Base-by-base conservation (phyloP, 2,888 invertebrate species). In the Agrenia bidenticulata region DNA sequence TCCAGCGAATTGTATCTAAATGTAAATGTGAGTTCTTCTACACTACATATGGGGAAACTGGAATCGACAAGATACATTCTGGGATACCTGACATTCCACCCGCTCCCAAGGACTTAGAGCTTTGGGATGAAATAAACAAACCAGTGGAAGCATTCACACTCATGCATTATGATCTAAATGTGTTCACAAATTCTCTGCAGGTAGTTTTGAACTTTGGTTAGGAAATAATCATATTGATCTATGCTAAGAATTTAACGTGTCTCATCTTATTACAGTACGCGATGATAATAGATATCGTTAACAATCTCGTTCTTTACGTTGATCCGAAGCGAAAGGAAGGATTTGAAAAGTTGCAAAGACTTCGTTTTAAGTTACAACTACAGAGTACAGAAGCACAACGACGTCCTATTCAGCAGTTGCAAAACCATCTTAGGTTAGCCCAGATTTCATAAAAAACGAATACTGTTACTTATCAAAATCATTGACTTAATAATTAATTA, bases 1-100 rank as follows among this genome's bases (percentile, higher is more conserved):
- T 99, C 21, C 98, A 99, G 83, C 85, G 99, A 63, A 98, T 99
- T 74, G 97, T 98, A 15, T 96, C 96, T 0, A 85, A 96, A 1
- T 98, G 99, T 82, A 92, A 92, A 78, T 99, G 98, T 82, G 97
- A 98, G 83, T 95, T 99, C 82, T 96, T 94, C 83, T 99, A 95
- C 80, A 94, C 92, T 59, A 89, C 90, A 69, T 96, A 94, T 79
- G 95, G 95, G 58, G 92, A 93, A 78, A 89, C 88, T 60, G 84
- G 85, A 69, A 85, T 88, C 67, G 88, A 89, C 77, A 76, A 75
- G 66, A 76, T 76, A 54, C 86, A 86, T 0, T 84, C 83, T 19
- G 83, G 82, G 37, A 82, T 82, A 2, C 80, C 87, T 1, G 85
- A 87, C 76, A 85, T 88, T 11, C 89, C 89, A 11, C 87, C 88